Conservation (phyloP, 2,888 invertebrate genomes). For the Phyllotreta cruciferae region DNA sequence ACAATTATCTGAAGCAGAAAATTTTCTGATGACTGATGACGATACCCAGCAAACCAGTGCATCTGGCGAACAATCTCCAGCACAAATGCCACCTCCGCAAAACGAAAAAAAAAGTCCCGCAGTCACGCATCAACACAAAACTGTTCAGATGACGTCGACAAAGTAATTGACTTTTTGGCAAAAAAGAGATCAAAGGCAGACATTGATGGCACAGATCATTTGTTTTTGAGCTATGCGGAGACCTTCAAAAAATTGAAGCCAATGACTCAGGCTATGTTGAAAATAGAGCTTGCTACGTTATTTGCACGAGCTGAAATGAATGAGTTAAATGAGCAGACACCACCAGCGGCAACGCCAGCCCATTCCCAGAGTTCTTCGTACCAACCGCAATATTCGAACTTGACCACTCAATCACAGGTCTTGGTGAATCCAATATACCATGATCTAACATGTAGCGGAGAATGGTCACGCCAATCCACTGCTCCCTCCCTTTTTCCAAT, state of each 20-base stretch:
- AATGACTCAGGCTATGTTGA: too few species aligned
- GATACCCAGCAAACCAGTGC: conserved; percentile 16
- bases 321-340: conserved; percentile 11
- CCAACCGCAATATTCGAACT: conserved; percentile 12
- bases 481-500: too few species aligned
- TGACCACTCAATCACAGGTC: neutral
- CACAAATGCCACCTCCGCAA: neutral
- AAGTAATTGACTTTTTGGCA: conserved; percentile 5
- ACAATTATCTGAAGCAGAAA: conserved; percentile 15
- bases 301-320: conserved; percentile 13
- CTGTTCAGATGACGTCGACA: conserved; percentile 11
- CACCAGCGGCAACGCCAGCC: conserved; percentile 8
- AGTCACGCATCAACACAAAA: conserved; percentile 1
- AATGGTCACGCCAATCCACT: too few species aligned
- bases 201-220: conserved; percentile 8
- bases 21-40: conserved; percentile 18
- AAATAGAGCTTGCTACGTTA: too few species aligned
- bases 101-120: too few species aligned
- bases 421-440: too few species aligned
- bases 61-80: conserved; percentile 1
- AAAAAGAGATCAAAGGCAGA: conserved; percentile 8
- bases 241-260: conserved; percentile 17
- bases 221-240: conserved; percentile 15
- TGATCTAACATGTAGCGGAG: too few species aligned
- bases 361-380: conserved; percentile 6